Percentiles rank a stretch among this genome's conserved stretches.
phyloP scores from a whole-genome alignment of 2,113 vertebrate species.

The Siniperca chuatsi region DNA sequence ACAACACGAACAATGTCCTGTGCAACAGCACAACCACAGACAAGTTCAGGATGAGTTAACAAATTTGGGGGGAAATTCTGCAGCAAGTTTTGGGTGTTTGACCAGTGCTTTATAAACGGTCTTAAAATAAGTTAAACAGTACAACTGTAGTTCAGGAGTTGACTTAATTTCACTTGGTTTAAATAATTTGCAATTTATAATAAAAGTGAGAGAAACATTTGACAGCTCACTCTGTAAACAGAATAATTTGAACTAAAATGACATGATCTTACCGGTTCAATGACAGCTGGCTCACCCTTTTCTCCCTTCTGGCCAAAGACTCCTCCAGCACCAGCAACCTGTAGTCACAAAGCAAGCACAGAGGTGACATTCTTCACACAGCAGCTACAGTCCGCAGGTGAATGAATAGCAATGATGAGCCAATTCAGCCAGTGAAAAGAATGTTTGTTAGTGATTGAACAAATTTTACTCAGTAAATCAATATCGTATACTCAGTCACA shows the following conservation, averaged over 20 bases:
- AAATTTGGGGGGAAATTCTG: too few species aligned
- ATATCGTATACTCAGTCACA: slow-evolving; percentile 18
- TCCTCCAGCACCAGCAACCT: slow-evolving; percentile 88
- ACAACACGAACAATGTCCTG: background rate
- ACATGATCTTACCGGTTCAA: slow-evolving; percentile 92
- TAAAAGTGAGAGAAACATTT: background rate
- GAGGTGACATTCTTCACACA: slow-evolving; percentile 47
- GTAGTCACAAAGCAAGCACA: slow-evolving; percentile 54
- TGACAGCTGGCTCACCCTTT: slow-evolving; percentile 96
- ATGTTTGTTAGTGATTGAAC: slow-evolving; percentile 19
- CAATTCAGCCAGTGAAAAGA: background rate
- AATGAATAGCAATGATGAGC: slow-evolving; percentile 20
- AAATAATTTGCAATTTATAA: background rate
- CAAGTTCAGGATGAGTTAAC: background rate
- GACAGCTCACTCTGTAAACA: background rate
- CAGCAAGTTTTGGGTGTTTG: background rate
- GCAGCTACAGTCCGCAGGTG: slow-evolving; percentile 8
- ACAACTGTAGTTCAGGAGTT: background rate
- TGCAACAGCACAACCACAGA: background rate
- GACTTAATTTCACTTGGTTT: background rate
- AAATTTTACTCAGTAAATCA: slow-evolving; percentile 5
- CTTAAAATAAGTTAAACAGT: background rate
- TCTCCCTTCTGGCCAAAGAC: slow-evolving; percentile 93
- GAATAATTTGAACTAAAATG: background rate
- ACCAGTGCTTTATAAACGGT: background rate